phyloP scores from a whole-genome alignment of 2,113 vertebrate species.

The Pseudopipra pipra region DNA sequence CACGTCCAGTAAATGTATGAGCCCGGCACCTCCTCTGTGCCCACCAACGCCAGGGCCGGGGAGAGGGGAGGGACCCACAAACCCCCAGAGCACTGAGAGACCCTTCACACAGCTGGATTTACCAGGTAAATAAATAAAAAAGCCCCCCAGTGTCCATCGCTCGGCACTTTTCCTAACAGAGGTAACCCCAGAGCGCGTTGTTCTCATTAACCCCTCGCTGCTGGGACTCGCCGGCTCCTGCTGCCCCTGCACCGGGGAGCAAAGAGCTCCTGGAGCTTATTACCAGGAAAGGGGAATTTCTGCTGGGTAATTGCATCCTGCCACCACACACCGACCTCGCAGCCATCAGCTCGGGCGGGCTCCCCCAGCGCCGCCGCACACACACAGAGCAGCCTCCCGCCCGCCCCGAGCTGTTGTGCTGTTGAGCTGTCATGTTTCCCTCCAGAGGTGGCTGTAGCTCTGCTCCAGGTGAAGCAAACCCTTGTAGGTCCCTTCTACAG shows the following conservation, averaged over 20 bases:
- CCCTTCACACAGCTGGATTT: neutral
- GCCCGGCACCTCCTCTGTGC: neutral
- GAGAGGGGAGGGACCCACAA: neutral
- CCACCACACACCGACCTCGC: neutral
- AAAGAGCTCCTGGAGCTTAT: neutral
- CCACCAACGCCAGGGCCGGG: neutral
- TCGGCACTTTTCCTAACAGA: neutral
- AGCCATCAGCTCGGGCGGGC: neutral
- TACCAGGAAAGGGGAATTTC: constrained; percentile 3
- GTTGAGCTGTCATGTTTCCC: neutral
- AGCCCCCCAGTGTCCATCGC: accelerated
- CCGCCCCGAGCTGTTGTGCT: neutral
- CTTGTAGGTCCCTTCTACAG: neutral
- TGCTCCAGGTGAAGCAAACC: neutral
- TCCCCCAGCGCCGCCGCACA: accelerated
- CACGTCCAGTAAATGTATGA: neutral
- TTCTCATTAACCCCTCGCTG: neutral
- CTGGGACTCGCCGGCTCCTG: neutral
- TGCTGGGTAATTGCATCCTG: neutral
- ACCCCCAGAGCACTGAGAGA: neutral
- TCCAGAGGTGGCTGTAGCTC: neutral
- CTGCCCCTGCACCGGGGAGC: neutral
- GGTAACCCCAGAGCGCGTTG: neutral
- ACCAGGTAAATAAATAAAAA: neutral
- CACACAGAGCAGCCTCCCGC: neutral